phyloP scores from a whole-genome alignment of 2,113 vertebrate species.

The Poeciliopsis retropinna region DNA sequence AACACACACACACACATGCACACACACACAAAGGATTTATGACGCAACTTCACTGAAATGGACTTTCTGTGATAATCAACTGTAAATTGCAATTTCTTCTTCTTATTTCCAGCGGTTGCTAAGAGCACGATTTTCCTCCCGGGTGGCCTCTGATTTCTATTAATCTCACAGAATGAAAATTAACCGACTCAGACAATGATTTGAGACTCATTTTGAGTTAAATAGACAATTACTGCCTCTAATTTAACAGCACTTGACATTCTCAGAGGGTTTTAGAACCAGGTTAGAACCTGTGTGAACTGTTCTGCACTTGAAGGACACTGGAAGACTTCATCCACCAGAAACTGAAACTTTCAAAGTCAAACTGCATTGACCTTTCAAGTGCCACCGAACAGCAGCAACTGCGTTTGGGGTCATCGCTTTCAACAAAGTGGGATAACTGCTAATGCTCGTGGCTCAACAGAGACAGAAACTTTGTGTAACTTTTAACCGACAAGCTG shows the following conservation, averaged over 20 bases:
- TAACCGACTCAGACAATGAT: neutral
- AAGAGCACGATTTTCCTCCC: neutral
- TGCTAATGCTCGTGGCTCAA: no score
- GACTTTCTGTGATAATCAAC: neutral
- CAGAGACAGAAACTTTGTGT: no score
- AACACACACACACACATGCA: constrained; percentile 8
- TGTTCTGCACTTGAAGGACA: neutral
- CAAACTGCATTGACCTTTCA: no score
- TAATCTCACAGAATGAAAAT: neutral
- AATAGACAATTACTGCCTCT: neutral
- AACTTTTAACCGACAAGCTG: no score
- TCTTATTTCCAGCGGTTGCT: no score
- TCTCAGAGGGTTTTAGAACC: neutral
- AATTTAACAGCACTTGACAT: neutral
- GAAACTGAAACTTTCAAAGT: neutral
- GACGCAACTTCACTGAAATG: neutral
- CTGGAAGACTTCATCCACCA: neutral
- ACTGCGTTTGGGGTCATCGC: no score
- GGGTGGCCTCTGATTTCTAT: constrained; percentile 2
- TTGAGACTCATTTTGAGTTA: neutral
- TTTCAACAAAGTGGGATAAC: no score
- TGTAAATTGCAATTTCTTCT: neutral
- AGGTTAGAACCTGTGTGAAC: neutral
- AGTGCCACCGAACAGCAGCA: no score
- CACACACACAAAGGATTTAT: neutral